Conservation (phyloP, 2,113 vertebrate species). For the Neolamprologus devosi region DNA sequence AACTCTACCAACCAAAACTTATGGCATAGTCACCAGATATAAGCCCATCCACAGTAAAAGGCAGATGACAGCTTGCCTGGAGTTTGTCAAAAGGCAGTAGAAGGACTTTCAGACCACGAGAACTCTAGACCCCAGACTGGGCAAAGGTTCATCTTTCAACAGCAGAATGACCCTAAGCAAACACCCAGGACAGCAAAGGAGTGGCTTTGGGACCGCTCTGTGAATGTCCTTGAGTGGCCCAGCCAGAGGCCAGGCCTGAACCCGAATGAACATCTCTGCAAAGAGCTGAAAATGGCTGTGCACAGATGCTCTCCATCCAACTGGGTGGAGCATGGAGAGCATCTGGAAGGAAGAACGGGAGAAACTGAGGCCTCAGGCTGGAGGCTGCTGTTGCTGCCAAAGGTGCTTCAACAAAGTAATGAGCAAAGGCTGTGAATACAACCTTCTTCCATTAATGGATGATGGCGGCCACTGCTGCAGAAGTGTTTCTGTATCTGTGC, state of each 20-base stretch:
- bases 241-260: not conserved
- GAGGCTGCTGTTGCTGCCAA: not conserved
- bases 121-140: not conserved
- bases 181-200: not conserved
- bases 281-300: not conserved
- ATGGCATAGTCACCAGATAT: not conserved
- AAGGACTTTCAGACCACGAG: not conserved
- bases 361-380: not conserved
- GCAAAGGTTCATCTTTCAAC: not conserved
- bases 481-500: not conserved
- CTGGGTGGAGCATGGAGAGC: not conserved
- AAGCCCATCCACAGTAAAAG: not conserved
- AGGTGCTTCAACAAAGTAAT: not conserved
- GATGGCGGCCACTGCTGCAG: not conserved
- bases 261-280: not conserved
- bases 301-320: not conserved
- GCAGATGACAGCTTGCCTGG: not conserved
- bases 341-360: not conserved
- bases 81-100: not conserved
- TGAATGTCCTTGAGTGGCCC: not conserved
- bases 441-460: not conserved
- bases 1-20: not conserved
- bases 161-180: not conserved
- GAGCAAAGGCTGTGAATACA: not conserved
- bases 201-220: not conserved